Percentiles rank a stretch among this genome's conserved stretches.
Evolutionary conservation across 2,888 invertebrate species (phyloP).

Genomic region (Hirtodrosophila duncani): DNA sequence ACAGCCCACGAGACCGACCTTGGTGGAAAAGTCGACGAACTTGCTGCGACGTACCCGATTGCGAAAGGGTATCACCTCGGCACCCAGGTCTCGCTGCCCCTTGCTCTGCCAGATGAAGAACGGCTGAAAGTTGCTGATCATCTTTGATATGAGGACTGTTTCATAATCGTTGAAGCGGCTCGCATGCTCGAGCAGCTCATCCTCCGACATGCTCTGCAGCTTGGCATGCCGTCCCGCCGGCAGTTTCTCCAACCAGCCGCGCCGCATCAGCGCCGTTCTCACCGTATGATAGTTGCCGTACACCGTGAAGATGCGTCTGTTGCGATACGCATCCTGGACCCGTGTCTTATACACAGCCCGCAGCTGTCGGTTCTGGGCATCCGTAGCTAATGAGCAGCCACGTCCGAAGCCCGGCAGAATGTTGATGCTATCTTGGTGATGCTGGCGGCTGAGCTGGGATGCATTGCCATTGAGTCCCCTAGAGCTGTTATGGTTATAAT

Average conservation of each 20-base stretch:
- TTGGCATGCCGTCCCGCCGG: slow-evolving; percentile 71
- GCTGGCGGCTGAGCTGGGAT: background rate
- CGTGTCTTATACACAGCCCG: slow-evolving; percentile 61
- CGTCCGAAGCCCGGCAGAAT: slow-evolving; percentile 21
- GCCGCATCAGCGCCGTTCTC: slow-evolving; percentile 80
- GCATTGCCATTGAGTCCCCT: background rate
- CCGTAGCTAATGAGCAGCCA: slow-evolving; percentile 20
- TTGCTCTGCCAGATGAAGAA: slow-evolving; percentile 86
- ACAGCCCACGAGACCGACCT: slow-evolving; percentile 78
- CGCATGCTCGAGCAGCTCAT: slow-evolving; percentile 67
- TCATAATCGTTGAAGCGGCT: slow-evolving; percentile 74
- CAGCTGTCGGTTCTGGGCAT: slow-evolving; percentile 52
- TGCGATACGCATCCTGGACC: slow-evolving; percentile 73
- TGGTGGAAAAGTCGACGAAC: slow-evolving; percentile 79
- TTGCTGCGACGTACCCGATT: slow-evolving; percentile 71
- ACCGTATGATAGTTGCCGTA: slow-evolving; percentile 72
- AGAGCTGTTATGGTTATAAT: background rate
- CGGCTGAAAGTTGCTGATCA: slow-evolving; percentile 82
- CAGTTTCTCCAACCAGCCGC: slow-evolving; percentile 88
- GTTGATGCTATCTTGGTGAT: slow-evolving; percentile 10
- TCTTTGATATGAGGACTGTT: slow-evolving; percentile 80
- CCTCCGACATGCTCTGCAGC: slow-evolving; percentile 70
- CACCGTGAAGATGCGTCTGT: slow-evolving; percentile 75
- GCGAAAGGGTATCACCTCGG: slow-evolving; percentile 64
- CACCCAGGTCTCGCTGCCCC: slow-evolving; percentile 60